A percentile compares a stretch with the other conserved stretches of the same genome.
phyloP scores from a whole-genome alignment of 2,888 invertebrate genomes.

The Ophioninae sp. region DNA sequence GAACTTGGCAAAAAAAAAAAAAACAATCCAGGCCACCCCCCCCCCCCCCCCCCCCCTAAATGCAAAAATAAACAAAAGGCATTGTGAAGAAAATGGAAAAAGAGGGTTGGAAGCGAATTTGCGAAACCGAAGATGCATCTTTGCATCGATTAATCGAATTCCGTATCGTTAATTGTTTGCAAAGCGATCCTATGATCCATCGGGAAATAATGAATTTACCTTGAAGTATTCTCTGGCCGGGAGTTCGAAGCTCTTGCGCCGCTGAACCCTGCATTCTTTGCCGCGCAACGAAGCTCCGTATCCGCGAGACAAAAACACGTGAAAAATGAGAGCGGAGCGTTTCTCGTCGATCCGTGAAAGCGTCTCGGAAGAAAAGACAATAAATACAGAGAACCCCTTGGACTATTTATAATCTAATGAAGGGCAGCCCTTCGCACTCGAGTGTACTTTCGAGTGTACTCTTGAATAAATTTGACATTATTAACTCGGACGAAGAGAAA shows the following conservation, averaged over 20 bases:
- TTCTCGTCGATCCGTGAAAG: slow-evolving; percentile 1
- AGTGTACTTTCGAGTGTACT: slow-evolving; percentile 21
- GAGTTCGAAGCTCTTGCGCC: neutral
- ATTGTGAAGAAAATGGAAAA: neutral
- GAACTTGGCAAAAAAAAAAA: too few species aligned
- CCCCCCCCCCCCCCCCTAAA: too few species aligned
- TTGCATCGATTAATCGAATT: neutral
- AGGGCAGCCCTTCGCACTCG: neutral
- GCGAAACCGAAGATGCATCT: neutral
- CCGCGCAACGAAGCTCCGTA: neutral
- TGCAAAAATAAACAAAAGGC: too few species aligned
- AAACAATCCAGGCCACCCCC: too few species aligned
- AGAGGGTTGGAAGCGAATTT: neutral
- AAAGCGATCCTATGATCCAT: neutral
- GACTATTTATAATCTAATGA: slow-evolving; percentile 28
- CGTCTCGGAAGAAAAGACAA: neutral
- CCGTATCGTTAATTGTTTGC: neutral
- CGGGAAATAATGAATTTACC: neutral
- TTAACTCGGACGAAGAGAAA: neutral
- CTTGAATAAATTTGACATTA: slow-evolving; percentile 4
- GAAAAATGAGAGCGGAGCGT: neutral
- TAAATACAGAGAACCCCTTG: neutral
- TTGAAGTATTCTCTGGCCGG: neutral
- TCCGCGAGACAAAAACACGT: neutral
- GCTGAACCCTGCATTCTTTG: neutral